Percentiles rank a stretch among this genome's conserved stretches.
These are phyloP conservation scores for Canis aureus DNA, from an alignment of 2,113 vertebrate species.

Conservation along the genomic window DNA sequence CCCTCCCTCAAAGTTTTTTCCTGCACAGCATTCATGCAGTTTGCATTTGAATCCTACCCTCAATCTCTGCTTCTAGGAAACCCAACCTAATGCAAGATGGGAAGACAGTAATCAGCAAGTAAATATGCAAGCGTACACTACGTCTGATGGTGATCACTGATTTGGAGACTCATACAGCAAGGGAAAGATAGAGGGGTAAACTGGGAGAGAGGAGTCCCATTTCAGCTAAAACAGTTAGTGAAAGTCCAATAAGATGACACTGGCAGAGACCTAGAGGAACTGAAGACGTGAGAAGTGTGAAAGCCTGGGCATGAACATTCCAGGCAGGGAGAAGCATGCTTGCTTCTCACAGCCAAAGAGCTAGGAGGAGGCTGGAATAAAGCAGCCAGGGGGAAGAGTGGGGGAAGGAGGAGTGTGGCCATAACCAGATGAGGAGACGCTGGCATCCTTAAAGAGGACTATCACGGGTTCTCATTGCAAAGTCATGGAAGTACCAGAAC, in stretches of 20 bases:
- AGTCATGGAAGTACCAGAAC: neutral
- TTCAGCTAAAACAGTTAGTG: neutral
- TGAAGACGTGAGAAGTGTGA: neutral
- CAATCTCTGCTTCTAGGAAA: neutral
- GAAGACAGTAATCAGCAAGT: neutral
- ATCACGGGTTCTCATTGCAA: neutral
- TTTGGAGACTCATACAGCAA: neutral
- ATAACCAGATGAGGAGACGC: too few relatives aligned
- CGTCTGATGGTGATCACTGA: neutral
- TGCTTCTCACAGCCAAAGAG: neutral
- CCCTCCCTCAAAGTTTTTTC: neutral
- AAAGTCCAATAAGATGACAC: too few relatives aligned
- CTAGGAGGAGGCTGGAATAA: neutral
- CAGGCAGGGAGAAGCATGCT: neutral
- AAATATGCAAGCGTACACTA: accelerated
- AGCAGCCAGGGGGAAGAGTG: neutral
- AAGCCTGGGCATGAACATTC: neutral
- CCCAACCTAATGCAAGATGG: neutral
- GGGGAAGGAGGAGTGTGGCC: too few relatives aligned
- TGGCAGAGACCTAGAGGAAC: neutral
- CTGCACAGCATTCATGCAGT: neutral
- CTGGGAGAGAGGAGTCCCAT: neutral
- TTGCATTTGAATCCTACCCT: neutral
- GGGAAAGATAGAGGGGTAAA: neutral
- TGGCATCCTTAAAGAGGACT: neutral